phyloP scores from a whole-genome alignment of 1,140 invertebrate species.

The Brachionus plicatilis region DNA sequence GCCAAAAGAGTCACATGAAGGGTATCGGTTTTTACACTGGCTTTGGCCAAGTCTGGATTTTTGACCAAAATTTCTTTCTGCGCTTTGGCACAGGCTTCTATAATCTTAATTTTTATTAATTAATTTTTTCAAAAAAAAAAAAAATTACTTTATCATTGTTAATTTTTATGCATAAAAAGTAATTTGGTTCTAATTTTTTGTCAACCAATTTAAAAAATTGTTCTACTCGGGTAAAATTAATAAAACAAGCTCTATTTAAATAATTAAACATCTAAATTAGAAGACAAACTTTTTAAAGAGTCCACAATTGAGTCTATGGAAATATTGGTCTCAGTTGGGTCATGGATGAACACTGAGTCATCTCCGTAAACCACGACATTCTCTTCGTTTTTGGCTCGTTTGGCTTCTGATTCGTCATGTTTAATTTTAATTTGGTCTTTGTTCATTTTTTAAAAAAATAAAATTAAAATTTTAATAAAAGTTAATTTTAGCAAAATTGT shows the following conservation, averaged over 20 bases:
- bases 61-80: constrained; percentile 10
- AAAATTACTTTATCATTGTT: constrained; percentile 6
- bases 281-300: background rate
- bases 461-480: background rate
- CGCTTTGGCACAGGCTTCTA: background rate
- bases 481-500: background rate
- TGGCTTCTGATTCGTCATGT: background rate
- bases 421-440: background rate
- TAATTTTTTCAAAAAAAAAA: background rate
- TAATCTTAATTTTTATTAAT: background rate
- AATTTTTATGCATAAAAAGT: constrained; percentile 37
- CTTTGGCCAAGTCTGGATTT: background rate
- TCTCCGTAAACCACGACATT: background rate
- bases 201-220: background rate
- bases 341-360: background rate
- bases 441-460: background rate
- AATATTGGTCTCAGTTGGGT: background rate
- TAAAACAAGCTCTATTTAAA: background rate
- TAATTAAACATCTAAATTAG: background rate
- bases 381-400: background rate
- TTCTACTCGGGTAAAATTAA: background rate
- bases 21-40: background rate
- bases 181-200: constrained; percentile 17
- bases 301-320: background rate
- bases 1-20: constrained; percentile 20